Evolutionary conservation across 2,797 vertebrate species (phyloP).

Genomic region (Stomatorhinus walkeri): DNA sequence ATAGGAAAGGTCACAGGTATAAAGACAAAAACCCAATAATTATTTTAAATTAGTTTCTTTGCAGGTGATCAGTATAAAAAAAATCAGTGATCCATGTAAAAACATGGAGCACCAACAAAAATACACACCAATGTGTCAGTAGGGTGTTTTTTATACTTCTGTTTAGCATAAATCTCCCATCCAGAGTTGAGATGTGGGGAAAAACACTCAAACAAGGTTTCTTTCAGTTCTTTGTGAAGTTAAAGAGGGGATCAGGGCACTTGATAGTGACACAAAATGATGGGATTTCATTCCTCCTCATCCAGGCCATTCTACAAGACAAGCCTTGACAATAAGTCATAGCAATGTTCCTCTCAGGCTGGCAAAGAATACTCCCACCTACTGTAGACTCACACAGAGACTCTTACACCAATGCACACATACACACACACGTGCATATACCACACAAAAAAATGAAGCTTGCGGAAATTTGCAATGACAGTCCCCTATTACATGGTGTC

Average conservation of each 20-base stretch:
- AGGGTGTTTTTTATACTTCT: not conserved
- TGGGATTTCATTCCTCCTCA: conserved; percentile 38
- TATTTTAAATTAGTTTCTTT: not conserved
- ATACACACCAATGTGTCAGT: not conserved
- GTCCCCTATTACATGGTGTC: not conserved
- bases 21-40: not conserved
- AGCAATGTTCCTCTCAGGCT: not conserved
- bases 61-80: not conserved
- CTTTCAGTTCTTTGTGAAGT: not conserved
- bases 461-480: not conserved
- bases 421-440: not conserved
- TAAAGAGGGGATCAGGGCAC: not conserved
- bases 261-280: not conserved
- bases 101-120: not conserved
- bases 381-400: not conserved
- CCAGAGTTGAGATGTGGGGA: not conserved
- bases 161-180: not conserved
- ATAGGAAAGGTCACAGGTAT: not conserved
- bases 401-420: not conserved
- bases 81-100: not conserved
- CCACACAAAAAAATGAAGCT: not conserved
- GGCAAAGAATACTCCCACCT: not conserved
- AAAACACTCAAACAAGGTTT: not conserved
- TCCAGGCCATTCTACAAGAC: conserved; percentile 39
- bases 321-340: conserved; percentile 26